phyloP scores from a whole-genome alignment of 2,888 invertebrate genomes.

The Drosophila conformis region DNA sequence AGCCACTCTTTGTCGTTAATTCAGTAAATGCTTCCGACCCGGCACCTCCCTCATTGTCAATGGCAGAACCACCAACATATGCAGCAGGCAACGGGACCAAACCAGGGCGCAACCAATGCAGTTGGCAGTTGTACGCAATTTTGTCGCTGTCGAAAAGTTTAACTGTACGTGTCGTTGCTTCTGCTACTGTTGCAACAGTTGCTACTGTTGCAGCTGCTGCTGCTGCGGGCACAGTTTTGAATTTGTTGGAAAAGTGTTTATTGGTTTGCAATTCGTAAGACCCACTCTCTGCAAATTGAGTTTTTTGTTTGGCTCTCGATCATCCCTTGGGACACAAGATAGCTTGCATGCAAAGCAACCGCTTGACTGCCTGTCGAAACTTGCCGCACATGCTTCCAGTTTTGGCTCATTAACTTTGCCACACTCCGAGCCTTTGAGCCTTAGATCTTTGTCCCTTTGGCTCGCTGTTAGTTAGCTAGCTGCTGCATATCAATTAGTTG shows the following conservation, averaged over 20 bases:
- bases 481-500: constrained; percentile 79
- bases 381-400: constrained; percentile 72
- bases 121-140: constrained; percentile 73
- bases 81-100: constrained; percentile 32
- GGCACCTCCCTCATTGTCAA: not conserved
- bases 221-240: constrained; percentile 55
- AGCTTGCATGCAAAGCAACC: constrained; percentile 53
- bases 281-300: constrained; percentile 77
- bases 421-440: constrained; percentile 23
- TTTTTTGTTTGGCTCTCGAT: constrained; percentile 58
- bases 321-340: constrained; percentile 30
- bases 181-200: constrained; percentile 11
- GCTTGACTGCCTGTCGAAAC: constrained; percentile 67
- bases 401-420: constrained; percentile 74
- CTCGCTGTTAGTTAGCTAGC: constrained; percentile 11
- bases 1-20: constrained; percentile 70
- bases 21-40: constrained; percentile 63
- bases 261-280: constrained; percentile 67
- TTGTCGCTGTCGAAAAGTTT: constrained; percentile 79
- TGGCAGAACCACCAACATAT: constrained; percentile 14
- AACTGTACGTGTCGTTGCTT: constrained; percentile 43
- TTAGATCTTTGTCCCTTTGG: not conserved
- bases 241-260: constrained; percentile 80
- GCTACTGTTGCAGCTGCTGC: constrained; percentile 17
- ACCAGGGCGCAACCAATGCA: constrained; percentile 37